Evolutionary conservation across 2,113 vertebrate genomes (phyloP), one percentile per base, ranked within the genome.

Genomic region (Cryptoleucopteryx plumbea): DNA sequence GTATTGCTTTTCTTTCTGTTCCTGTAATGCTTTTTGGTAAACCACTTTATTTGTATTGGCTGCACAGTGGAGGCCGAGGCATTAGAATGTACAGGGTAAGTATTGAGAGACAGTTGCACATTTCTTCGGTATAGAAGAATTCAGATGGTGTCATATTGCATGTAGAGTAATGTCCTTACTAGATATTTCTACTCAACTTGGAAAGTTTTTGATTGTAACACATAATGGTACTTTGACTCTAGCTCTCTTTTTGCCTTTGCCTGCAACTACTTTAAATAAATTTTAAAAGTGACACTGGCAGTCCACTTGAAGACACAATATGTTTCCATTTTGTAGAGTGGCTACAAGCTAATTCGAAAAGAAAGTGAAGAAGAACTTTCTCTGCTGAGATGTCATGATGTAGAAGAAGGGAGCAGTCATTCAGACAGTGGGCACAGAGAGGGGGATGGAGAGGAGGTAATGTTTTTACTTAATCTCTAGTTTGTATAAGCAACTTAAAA

Each of bases 1-100:
- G 98, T 3, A 42, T 99, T 68, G 99, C 99, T 10, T 82, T 98
- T 13, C 96, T 99, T 77, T 98, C 98, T 2, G 98, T 99, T 75
- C 99, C 99, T 8, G 98, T 99, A 10, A 97, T 99, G 91, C 98
- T 99, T 87, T 68, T 99, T 88, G 99, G 99, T 38, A 99, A 99
- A 95, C 99, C 99, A 0, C 80, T 99, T 43, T 99, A 99, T 97
- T 98, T 99, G 55, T 98, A 99, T 55, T 99, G 99, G 99, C 96
- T 99, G 65, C 98, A 98, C 75, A 98, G 98, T 1, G 99, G 99
- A 81, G 97, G 97, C 65, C 98, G 86, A 21, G 98, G 97, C 72
- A 92, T 99, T 12, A 97, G 98, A n/a, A 98, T 98, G 92, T 99
- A 99, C 98, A 98, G 99, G 98, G 99, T 99, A 55, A 98, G 99